phyloP scores from a whole-genome alignment of 2,113 vertebrate species.

The Mustela nigripes region DNA sequence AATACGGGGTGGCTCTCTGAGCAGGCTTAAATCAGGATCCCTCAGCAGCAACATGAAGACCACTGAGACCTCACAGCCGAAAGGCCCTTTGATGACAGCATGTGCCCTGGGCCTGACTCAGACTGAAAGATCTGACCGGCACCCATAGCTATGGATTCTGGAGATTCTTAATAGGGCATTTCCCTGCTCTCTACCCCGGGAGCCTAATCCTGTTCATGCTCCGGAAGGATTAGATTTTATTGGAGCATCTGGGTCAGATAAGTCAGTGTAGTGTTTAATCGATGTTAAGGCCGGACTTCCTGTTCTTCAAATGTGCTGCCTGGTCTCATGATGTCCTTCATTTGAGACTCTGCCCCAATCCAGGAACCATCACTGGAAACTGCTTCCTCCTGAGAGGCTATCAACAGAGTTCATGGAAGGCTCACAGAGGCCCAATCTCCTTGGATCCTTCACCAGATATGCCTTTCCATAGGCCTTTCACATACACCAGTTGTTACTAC shows the following conservation, averaged over 20 bases:
- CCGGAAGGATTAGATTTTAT: neutral
- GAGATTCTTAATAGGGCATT: neutral
- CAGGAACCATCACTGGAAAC: neutral
- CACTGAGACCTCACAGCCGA: neutral
- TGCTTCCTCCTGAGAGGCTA: neutral
- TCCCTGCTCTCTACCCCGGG: neutral
- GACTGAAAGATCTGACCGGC: neutral
- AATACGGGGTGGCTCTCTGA: neutral
- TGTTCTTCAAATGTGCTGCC: neutral
- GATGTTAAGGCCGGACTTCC: neutral
- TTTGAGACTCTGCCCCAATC: neutral
- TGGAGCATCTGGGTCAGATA: neutral
- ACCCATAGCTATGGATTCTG: neutral
- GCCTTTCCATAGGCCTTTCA: neutral
- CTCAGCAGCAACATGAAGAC: neutral
- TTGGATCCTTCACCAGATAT: neutral
- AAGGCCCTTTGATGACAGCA: neutral
- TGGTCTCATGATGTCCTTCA: neutral
- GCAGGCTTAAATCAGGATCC: neutral
- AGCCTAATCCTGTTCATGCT: neutral
- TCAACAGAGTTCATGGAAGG: neutral
- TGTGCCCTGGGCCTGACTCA: neutral
- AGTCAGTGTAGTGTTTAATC: neutral
- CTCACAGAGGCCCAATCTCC: neutral
- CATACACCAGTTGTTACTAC: neutral